A percentile compares a stretch with the other conserved stretches of the same genome.
Conservation (phyloP, 92 coral and sea anemone species). For the Umimayanthus chanpuru region DNA sequence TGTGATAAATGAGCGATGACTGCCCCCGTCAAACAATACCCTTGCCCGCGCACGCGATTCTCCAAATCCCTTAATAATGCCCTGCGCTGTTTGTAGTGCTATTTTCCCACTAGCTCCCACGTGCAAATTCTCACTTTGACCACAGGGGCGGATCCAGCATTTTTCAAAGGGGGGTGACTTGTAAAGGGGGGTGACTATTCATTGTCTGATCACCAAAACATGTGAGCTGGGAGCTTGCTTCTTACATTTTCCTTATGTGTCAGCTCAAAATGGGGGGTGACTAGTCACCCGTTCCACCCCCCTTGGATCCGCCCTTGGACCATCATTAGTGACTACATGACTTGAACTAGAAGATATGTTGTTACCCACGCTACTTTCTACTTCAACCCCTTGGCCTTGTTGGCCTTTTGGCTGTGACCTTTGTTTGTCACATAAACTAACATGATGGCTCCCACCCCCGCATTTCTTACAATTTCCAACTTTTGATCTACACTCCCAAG, state of each 20-base stretch:
- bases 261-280: too few species aligned
- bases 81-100: slow-evolving; percentile 4
- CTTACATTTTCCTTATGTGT: too few species aligned
- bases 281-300: too few species aligned
- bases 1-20: slow-evolving; percentile 5
- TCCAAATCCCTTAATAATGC: slow-evolving; percentile 13
- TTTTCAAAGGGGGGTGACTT: too few species aligned
- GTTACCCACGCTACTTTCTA: too few species aligned
- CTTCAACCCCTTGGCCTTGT: too few species aligned
- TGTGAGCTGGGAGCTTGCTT: too few species aligned
- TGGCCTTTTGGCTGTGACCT: background rate
- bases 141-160: too few species aligned
- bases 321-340: background rate
- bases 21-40: slow-evolving; percentile 47
- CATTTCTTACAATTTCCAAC: slow-evolving; percentile 12
- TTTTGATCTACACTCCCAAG: slow-evolving; percentile 5
- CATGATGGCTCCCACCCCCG: slow-evolving; percentile 17
- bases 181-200: too few species aligned
- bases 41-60: slow-evolving; percentile 2
- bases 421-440: background rate
- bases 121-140: background rate
- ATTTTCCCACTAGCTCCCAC: background rate
- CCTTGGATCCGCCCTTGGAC: too few species aligned
- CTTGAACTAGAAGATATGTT: too few species aligned
- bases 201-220: too few species aligned